Evolutionary conservation across 2,888 invertebrate species (phyloP).

Genomic region (Agrotis ipsilon): DNA sequence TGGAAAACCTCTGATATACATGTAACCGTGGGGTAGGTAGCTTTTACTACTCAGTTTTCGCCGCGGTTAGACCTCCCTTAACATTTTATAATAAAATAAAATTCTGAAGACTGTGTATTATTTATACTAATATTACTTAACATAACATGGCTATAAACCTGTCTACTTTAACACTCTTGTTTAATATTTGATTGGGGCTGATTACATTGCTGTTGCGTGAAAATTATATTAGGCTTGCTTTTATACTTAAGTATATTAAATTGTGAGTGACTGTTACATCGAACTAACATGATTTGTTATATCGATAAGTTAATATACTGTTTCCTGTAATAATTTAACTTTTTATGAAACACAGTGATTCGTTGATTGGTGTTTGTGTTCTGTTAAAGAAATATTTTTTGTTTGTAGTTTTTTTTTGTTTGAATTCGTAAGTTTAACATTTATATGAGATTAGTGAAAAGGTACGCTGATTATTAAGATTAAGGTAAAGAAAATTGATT

Average conservation of each 20-base stretch:
- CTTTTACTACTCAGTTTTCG: background rate
- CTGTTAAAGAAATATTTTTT: conserved; percentile 1
- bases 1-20: background rate
- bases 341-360: conserved; percentile 34
- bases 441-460: background rate
- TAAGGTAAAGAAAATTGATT: background rate
- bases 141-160: conserved; percentile 47
- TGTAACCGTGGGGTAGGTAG: background rate
- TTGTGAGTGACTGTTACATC: conserved; percentile 54
- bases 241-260: conserved; percentile 47
- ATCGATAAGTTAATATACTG: conserved; percentile 48
- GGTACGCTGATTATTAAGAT: background rate
- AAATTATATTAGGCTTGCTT: conserved; percentile 64
- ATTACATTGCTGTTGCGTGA: conserved; percentile 59
- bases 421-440: background rate
- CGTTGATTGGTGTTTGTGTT: conserved; percentile 29
- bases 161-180: conserved; percentile 41
- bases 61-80: background rate
- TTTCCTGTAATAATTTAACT: conserved; percentile 12
- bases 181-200: conserved; percentile 60
- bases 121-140: conserved; percentile 6
- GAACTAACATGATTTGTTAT: conserved; percentile 57
- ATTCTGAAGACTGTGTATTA: conserved; percentile 2
- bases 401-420: conserved; percentile 1
- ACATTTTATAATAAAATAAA: background rate